Evolutionary conservation across 2,113 vertebrate genomes (phyloP), one percentile per base, ranked within the genome.

Genomic region (Oreamnos americanus): DNA sequence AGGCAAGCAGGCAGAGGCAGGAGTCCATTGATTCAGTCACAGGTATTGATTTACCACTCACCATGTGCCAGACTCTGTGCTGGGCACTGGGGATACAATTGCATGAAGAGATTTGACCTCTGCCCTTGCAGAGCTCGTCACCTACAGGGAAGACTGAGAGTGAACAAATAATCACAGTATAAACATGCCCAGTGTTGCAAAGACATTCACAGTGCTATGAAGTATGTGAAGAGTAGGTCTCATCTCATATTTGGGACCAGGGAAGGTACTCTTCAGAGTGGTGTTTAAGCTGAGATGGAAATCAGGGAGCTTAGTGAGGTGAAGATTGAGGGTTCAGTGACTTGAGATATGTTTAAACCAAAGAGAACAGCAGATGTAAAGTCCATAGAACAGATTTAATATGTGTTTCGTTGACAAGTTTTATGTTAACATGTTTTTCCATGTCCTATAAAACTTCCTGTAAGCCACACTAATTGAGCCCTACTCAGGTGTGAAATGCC

Each of bases 221-320:
- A 64, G n/a, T 53, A 14, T 39, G 12, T 79, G 83, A 64, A 5
- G 47, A 33, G 28, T 23, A 36, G 25, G 7, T 67, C 92, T 90
- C 78, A 95, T 45, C 71, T 90, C 36, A 51, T 36, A 64, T 2
- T 74, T 74, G 84, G 43, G 21, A 81, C 60, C 86, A 55, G 11
- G 55, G 79, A 96, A 89, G 12, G 33, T 92, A 87, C 91, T 84
- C 51, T 10, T 57, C 23, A 79, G 85, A 84, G 49, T 16, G 36
- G 11, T 92, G n/a, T 64, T 96, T 88, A 82, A 87, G 25, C 47
- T 84, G 78, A 94, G 91, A 90, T 84, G 39, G 60, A 74, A 95
- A 79, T 82, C 83, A 89, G 1, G 79, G 71, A 78, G 47, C 78
- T 57, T 45, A 92, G 45, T 79, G 78, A 96, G 39, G 45, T 96